Base-by-base conservation (phyloP, 2,113 vertebrate genomes). In the Oncorhynchus nerka region DNA sequence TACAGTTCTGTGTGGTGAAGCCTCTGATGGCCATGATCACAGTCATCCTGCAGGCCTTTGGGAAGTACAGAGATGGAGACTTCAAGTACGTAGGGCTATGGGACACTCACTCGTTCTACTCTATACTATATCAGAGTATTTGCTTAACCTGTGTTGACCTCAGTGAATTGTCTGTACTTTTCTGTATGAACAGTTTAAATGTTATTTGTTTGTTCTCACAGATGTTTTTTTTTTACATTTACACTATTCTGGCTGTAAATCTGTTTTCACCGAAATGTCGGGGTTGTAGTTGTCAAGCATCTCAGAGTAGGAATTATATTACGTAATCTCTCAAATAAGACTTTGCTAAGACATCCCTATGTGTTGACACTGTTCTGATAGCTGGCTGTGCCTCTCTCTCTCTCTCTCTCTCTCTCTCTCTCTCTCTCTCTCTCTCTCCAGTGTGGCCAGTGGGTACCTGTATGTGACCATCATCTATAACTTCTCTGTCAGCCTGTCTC, bases 401-500 rank as follows among this genome's bases (percentile, higher is more conserved):
- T 64, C 1, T 24, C 88, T 93, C 86, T 94, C 95, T 93, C 22
- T 64, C 1, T 24, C 88, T 93, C 86, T 94, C 95, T 93, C 22
- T 64, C 1, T 24, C 11, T 28, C 57, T 55, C 88, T 64, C 1
- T 24, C 88, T 93, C 86, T 94, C 95, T 93, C 22, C 85, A 99
- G 98, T 12, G 97, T 97, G 81, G 94, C 94, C 67, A 97, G 95
- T 0, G 98, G 98, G 77, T 99, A 99, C 92, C 94, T 99, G 79
- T 99, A 99, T 0, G 94, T 96, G 87, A 97, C 96, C 57, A 99
- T 99, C 82, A 94, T 99, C 91, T 98, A 99, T 91, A 99, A 99
- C 92, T 93, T 99, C 92, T 99, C 98, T 0, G 97, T 99, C 91
- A 99, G 97, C 85, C 92, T 99, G 89, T 95, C 96, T 0, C 94